These are phyloP conservation scores for Tangara arthus DNA, from an alignment of 2,797 vertebrate genomes.

Conservation along the genomic window DNA sequence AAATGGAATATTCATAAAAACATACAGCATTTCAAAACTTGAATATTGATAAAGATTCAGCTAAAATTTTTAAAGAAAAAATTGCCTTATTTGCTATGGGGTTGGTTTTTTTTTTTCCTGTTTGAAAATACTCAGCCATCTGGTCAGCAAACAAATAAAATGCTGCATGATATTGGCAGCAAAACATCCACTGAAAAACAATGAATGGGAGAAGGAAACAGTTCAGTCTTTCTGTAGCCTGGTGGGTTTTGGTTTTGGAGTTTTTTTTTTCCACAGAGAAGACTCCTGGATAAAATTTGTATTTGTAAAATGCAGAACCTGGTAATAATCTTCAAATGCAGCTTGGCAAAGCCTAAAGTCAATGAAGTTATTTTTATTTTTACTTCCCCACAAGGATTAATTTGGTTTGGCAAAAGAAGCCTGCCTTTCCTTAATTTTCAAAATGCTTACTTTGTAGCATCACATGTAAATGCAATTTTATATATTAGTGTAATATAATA, in stretches of 20 bases:
- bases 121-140: slow-evolving; percentile 48
- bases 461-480: neutral
- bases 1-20: neutral
- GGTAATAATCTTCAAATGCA: neutral
- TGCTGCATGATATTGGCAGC: neutral
- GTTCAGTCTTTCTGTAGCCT: neutral
- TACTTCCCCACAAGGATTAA: neutral
- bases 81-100: neutral
- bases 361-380: neutral
- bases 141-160: slow-evolving; percentile 39
- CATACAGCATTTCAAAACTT: neutral
- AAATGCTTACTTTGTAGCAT: neutral
- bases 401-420: neutral
- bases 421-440: neutral
- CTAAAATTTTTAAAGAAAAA: neutral
- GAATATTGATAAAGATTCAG: neutral
- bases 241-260: neutral
- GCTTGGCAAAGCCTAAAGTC: neutral
- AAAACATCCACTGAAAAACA: neutral
- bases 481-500: neutral
- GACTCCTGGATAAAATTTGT: neutral
- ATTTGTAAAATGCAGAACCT: neutral
- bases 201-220: neutral
- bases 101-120: neutral
- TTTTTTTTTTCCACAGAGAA: neutral